These are phyloP conservation scores for Bombus affinis DNA, from an alignment of 1,140 invertebrate genomes.

Conservation along the genomic window DNA sequence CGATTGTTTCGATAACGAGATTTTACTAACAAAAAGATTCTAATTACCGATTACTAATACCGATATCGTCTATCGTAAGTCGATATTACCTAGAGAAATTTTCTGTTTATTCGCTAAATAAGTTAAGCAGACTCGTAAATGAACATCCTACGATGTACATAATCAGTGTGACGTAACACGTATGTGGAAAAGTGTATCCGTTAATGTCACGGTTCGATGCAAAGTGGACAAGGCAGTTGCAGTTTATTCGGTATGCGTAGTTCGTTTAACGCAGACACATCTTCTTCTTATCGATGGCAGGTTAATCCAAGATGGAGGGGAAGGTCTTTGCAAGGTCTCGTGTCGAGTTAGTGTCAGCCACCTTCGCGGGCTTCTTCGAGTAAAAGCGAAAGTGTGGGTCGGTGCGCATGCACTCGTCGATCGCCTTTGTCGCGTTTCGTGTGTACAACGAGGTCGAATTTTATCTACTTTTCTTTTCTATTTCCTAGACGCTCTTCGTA, in stretches of 20 bases:
- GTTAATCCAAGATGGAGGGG: slow-evolving; percentile 20
- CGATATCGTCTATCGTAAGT: too few relatives aligned
- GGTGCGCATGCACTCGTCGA: slow-evolving; percentile 44
- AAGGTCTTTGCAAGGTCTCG: slow-evolving; percentile 43
- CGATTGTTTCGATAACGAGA: too few relatives aligned
- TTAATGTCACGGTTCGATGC: slow-evolving; percentile 5
- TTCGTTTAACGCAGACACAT: slow-evolving; percentile 23
- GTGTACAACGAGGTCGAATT: neutral
- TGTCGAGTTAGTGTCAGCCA: slow-evolving; percentile 30
- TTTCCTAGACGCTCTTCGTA: neutral
- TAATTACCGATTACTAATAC: too few relatives aligned
- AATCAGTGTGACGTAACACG: neutral
- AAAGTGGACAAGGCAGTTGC: neutral
- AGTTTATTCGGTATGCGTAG: slow-evolving; percentile 27
- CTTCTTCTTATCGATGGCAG: slow-evolving; percentile 26
- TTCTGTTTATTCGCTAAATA: too few relatives aligned
- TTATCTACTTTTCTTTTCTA: accelerated
- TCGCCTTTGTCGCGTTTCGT: slow-evolving; percentile 20
- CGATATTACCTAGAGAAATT: too few relatives aligned
- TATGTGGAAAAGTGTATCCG: too few relatives aligned
- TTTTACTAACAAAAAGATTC: too few relatives aligned
- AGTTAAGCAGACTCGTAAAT: too few relatives aligned
- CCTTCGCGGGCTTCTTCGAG: slow-evolving; percentile 43
- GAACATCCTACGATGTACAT: neutral
- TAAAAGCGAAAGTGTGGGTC: slow-evolving; percentile 67